Evolutionary conservation across 1,140 invertebrate species (phyloP).

Genomic region (Nephila pilipes): DNA sequence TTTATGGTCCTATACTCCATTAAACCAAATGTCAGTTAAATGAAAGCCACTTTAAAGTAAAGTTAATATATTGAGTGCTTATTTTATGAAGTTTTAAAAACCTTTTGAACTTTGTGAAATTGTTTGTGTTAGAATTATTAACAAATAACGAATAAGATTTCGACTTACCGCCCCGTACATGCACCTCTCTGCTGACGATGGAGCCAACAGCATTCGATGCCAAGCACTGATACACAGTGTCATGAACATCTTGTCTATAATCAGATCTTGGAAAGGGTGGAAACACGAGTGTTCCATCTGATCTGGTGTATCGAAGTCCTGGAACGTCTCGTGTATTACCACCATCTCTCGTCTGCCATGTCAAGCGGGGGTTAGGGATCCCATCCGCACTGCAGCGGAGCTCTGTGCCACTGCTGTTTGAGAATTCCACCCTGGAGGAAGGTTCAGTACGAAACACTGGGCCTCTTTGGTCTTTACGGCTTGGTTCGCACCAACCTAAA

Average conservation of each 20-base stretch:
- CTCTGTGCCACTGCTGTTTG: slow-evolving; percentile 94
- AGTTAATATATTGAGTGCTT: too few species aligned
- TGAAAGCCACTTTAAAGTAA: too few species aligned
- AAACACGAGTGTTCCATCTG: slow-evolving; percentile 81
- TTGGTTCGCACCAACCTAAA: slow-evolving; percentile 22
- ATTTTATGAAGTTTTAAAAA: too few species aligned
- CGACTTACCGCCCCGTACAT: slow-evolving; percentile 94
- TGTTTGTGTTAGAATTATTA: too few species aligned
- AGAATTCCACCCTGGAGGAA: slow-evolving; percentile 95
- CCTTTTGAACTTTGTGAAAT: too few species aligned
- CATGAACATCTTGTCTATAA: slow-evolving; percentile 84
- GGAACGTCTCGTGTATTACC: slow-evolving; percentile 85
- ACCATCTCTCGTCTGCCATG: slow-evolving; percentile 86
- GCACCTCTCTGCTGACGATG: slow-evolving; percentile 94
- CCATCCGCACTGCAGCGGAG: slow-evolving; percentile 95
- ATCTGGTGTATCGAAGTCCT: slow-evolving; percentile 86
- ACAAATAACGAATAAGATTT: too few species aligned
- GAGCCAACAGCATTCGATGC: slow-evolving; percentile 94
- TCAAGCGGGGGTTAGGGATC: slow-evolving; percentile 93
- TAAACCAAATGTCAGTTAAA: too few species aligned
- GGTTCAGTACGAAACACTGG: slow-evolving; percentile 95
- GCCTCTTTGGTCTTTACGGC: slow-evolving; percentile 82
- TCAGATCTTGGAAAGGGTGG: slow-evolving; percentile 79
- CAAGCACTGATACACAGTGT: slow-evolving; percentile 88
- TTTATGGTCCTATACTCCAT: too few species aligned